phyloP scores from a whole-genome alignment of 2,797 vertebrate genomes.

The Bucorvus abyssinicus region DNA sequence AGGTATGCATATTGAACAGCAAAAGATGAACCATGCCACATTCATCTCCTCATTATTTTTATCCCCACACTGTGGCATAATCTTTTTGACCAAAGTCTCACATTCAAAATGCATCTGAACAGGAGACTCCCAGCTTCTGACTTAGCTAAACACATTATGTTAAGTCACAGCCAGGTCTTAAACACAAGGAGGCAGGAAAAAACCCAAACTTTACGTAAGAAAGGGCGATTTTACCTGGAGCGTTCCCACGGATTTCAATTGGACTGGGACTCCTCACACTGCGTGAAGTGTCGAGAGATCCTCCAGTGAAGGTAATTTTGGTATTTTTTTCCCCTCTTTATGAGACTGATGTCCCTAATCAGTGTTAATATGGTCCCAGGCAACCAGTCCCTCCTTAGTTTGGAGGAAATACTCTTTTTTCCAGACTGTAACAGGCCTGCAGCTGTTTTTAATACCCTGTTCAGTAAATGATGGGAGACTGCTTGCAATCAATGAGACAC shows the following conservation, averaged over 20 bases:
- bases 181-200: neutral
- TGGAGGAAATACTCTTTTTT: neutral
- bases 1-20: neutral
- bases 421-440: neutral
- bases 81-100: neutral
- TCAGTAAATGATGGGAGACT: neutral
- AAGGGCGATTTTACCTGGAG: neutral
- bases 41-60: neutral
- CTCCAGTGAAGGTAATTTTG: neutral
- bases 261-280: neutral
- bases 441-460: neutral
- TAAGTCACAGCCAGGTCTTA: neutral
- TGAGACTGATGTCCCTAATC: too few relatives aligned
- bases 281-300: accelerated
- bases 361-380: neutral
- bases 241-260: neutral
- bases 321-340: accelerated
- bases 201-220: neutral
- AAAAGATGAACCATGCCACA: accelerated
- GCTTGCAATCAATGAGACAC: neutral
- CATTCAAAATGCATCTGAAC: neutral
- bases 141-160: neutral
- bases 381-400: accelerated
- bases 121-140: neutral
- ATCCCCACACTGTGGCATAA: neutral